Evolutionary conservation across 2,888 invertebrate genomes (phyloP).

Genomic region (Oligia strigilis): DNA sequence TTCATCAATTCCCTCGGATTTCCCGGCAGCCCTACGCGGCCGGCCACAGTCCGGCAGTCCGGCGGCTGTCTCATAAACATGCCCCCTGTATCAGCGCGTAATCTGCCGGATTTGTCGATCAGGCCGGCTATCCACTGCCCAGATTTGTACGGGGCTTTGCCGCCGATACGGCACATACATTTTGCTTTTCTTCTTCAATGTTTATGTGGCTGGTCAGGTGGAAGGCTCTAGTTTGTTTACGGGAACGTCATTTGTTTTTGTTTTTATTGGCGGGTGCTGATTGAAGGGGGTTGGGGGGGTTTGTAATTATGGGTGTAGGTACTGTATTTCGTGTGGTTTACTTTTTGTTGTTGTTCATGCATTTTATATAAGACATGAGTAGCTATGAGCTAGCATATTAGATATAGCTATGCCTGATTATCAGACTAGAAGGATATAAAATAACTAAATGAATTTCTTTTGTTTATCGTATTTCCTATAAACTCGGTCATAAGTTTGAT

Average conservation of each 20-base stretch:
- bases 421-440: not conserved
- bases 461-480: not conserved
- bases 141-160: conserved; percentile 90
- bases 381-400: not conserved
- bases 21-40: conserved; percentile 75
- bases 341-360: not conserved
- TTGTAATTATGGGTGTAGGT: conserved; percentile 19
- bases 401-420: too few relatives aligned
- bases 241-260: conserved; percentile 60
- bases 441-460: not conserved
- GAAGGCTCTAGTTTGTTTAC: conserved; percentile 75
- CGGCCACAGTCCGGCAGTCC: conserved; percentile 79
- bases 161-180: conserved; percentile 87
- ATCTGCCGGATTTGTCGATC: conserved; percentile 91
- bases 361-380: not conserved
- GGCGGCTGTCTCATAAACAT: conserved; percentile 88
- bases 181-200: conserved; percentile 87
- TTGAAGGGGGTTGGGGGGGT: conserved; percentile 1
- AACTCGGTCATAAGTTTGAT: not conserved
- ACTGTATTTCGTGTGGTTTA: not conserved
- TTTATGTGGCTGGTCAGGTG: conserved; percentile 86
- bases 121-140: conserved; percentile 88
- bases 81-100: conserved; percentile 89
- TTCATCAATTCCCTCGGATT: not conserved
- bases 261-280: conserved; percentile 40